Evolutionary conservation across 2,113 vertebrate species (phyloP), one percentile per base, ranked within the genome.

Genomic region (Crocuta crocuta): DNA sequence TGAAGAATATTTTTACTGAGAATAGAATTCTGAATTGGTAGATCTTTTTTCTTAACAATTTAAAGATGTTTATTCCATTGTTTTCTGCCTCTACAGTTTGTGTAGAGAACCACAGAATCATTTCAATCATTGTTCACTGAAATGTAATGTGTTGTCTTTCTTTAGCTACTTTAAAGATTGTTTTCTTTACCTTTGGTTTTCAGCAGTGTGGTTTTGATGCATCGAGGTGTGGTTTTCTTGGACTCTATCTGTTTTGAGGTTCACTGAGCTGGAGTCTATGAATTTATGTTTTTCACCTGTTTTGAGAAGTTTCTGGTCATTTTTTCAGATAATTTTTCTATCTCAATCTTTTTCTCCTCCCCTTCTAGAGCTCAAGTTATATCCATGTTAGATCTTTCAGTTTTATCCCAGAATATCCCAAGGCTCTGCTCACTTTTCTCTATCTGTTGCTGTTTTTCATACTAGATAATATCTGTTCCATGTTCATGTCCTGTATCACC

Each of bases 1-100:
- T 76, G 13, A 78, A 95, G 50, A 12, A 23, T 82, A 39, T 78
- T 95, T 89, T 84, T 80, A 89, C 45, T 73, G 23, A 95, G 17
- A 73, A 50, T 68, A 61, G 16, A 80, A 53, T 84, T 80, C 63
- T 45, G 23, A 39, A 84, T 74, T 80, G 48, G 15, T 28, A 28
- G 24, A 33, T 86, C 4, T 83, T 81, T 61, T 68, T 55, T 71
- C 48, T 82, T 50, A 79, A 48, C 6, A 55, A 70, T 70, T 66
- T 90, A 43, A 68, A 48, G 4, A 48, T 61, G 4, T 45, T 81
- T 81, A 4, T 58, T 92, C 21, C 45, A 39, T 80, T 66, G 7
- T 81, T 43, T 88, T 87, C 66, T 96, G 45, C 13, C 28, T 35
- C 13, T 94, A 13, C 68, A 0, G 28, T 83, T 91, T 91, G 74